Evolutionary conservation across 2,888 invertebrate species (phyloP), one percentile per base, ranked within the genome.

Genomic region (Tenthredo mesomela): DNA sequence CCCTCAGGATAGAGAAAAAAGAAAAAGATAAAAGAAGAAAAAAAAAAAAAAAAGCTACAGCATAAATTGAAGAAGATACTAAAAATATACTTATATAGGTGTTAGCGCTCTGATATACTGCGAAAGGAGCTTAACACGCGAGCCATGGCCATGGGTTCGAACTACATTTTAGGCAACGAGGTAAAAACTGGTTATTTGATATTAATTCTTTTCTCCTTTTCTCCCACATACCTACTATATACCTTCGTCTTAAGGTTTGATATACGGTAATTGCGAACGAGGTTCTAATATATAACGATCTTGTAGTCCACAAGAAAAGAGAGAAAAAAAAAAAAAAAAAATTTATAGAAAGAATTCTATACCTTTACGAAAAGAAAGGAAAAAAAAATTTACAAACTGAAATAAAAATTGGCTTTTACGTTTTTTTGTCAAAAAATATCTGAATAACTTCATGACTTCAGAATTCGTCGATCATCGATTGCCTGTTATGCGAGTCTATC

Each of bases 41-140:
- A 33, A 33, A 3, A 33, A 33, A 5, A 65, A 29, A 65, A 65
- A 67, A 25, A 73, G 47, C 25, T 73, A 21, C 73, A 25, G 75
- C 29, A 84, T 84, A 84, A 75, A 84, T 84, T 75, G 25, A 54
- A 84, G 84, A 54, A 75, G 29, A 75, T 75, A 73, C 71, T 84
- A 54, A 73, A 84, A 75, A 84, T 67, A 43, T 67, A 54, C 37
- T 6, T 18, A 25, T 18, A 25, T 43, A 73, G 37, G 58, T 58
- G 37, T 75, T 75, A 37, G 33, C 29, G 33, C 47, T 2, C 7
- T 37, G 65, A 83, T 54, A 73, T 84, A 33, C 21, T 37, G 37
- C 25, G 25, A 54, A 58, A 25, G 73, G 25, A 21, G 73, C 73
- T 54, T 54, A 84, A 54, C 84, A 58, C 58, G 84, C 84, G 21